Base-by-base conservation (phyloP, 92 coral and sea anemone species). In the Umimayanthus kanabou region DNA sequence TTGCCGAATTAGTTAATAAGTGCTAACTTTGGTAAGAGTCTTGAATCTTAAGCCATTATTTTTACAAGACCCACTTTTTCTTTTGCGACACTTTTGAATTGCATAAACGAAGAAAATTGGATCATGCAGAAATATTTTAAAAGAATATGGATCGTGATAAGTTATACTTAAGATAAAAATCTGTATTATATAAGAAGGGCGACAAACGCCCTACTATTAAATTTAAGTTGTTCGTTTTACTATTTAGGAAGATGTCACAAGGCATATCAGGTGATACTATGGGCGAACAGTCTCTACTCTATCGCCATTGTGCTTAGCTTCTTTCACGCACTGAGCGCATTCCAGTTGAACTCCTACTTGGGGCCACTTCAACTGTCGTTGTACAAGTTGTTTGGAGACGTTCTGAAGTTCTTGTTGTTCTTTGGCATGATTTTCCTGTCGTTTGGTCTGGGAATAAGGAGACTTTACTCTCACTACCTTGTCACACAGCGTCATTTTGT, bases 301-400 rank as follows among this genome's bases (percentile, higher is more conserved):
- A 37, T 26, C 16, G 76, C 76, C 10, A 28, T 28, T 14, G 94
- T 92, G 43, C 14, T 47, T 8, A 8, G 53, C 9, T 47, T 47
- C 11, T 47, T 47, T 47, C 53, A 47, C 53, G 9, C 89, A 20
- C 80, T 91, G 33, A 82, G 80, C 20, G 90, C 89, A 15, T 89
- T 89, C 89, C 94, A 92, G 77, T 86, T 92, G 66, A 92, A 76
- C 42, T 85, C 64, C 39, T 74, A 72, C 16, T 80, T 94, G 80
- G 97, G 94, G 5, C 97, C 97, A 15, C 43, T 92, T 86, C 94
- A 94, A 82, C 88, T 94, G n/a, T 94, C 53, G 11, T 47, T 47
- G 53, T 47, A 47, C 53, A 47, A 47, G 53, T 47, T 47, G 53
- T 47, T 47, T 47, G 53, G 53, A 0, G 53, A 47, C 14, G 53